Percentiles rank a stretch among this genome's conserved stretches.
phyloP scores from a whole-genome alignment of 2,797 vertebrate species.

The Anguilla megastoma region DNA sequence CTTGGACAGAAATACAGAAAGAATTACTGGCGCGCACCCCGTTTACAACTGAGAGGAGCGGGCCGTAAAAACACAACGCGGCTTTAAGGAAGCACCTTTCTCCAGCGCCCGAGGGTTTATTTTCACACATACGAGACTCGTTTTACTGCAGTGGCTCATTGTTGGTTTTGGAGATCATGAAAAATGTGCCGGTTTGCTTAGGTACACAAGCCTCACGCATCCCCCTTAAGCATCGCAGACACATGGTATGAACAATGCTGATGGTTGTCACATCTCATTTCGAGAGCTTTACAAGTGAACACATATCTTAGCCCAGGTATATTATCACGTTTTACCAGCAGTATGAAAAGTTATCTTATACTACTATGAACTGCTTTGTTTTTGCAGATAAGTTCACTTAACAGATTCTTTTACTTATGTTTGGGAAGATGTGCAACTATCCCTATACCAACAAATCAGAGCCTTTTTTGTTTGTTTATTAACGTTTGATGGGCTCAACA shows the following conservation, averaged over 20 bases:
- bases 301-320: neutral
- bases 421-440: neutral
- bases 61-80: constrained; percentile 37
- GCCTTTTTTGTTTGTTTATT: neutral
- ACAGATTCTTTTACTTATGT: neutral
- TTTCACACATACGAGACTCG: constrained; percentile 23
- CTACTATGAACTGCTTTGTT: neutral
- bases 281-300: neutral
- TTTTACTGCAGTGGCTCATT: constrained; percentile 19
- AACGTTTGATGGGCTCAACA: neutral
- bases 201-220: neutral
- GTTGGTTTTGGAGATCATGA: neutral
- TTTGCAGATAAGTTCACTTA: neutral
- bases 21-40: constrained; percentile 24
- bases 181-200: neutral
- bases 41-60: constrained; percentile 31
- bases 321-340: neutral
- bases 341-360: neutral
- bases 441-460: neutral
- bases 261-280: neutral
- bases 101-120: neutral
- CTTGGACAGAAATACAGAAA: constrained; percentile 40
- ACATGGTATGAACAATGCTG: neutral
- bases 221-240: neutral
- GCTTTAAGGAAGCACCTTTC: constrained; percentile 27